Evolutionary conservation across 2,888 invertebrate genomes (phyloP), one percentile per base, ranked within the genome.

Genomic region (Apodemia mormo): DNA sequence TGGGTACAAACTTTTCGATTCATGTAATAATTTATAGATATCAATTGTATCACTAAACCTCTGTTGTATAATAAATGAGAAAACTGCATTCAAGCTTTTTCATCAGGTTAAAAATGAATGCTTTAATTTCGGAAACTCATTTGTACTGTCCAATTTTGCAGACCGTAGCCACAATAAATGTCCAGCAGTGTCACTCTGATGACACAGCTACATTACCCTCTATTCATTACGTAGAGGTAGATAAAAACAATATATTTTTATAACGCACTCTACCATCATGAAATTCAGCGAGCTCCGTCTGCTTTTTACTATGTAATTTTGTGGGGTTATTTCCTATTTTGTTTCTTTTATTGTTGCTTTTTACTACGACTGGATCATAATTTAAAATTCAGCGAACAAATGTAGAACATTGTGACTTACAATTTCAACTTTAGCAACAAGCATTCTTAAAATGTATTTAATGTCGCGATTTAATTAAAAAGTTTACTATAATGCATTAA

Each of bases 231-330:
- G 33, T 33, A 33, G 68, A 72, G 66, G 65, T 69, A 68, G 65
- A 66, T 73, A 68, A 64, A 72, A 71, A 73, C 74, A 72, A 72
- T 72, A 71, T 71, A 72, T 71, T 75, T 75, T 73, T 72, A 72
- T 73, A 70, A 70, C 72, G 64, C 52, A 64, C 64, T 45, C 68
- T 74, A 70, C 71, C 69, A 66, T 69, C 70, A 68, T 61, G 68
- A 70, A 70, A 72, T 71, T 71, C 69, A 70, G 71, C 70, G 70
- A 68, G 72, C 12, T 45, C 12, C 45, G 12, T 10, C 12, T 43
- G 10, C 45, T 73, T 72, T 71, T 73, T 72, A 71, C 71, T 69
- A 66, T 66, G 67, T 58, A 67, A 58, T 67, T 72, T 70, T 64
- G 64, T 33, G 22, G 30, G 30, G 52, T 66, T 64, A 52, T 69